Conservation (phyloP, 2,888 invertebrate genomes). For the Trichogramma evanescens region DNA sequence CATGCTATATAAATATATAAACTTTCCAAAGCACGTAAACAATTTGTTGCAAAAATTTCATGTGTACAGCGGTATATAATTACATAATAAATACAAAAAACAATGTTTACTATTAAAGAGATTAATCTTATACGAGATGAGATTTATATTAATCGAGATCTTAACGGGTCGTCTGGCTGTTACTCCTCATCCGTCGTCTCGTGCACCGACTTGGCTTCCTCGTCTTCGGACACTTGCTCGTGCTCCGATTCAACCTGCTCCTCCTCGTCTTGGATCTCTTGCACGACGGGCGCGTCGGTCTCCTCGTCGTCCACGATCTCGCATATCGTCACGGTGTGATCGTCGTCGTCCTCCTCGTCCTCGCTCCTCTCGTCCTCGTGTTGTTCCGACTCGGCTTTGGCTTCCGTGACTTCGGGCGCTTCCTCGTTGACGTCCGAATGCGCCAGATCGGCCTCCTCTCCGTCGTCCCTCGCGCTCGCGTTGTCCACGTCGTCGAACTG, state of each 20-base stretch:
- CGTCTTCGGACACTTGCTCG: constrained; percentile 7
- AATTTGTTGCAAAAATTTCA: no score
- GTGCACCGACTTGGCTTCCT: constrained; percentile 23
- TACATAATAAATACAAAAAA: no score
- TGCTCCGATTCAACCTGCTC: constrained; percentile 15
- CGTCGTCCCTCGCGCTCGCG: constrained; percentile 26
- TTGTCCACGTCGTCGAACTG: constrained; percentile 28
- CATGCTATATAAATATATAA: no score
- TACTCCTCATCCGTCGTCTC: constrained; percentile 9
- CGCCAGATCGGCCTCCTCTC: constrained; percentile 27
- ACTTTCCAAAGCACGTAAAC: no score
- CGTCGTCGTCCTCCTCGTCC: not conserved
- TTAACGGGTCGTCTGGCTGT: constrained; percentile 17
- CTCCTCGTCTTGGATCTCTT: constrained; percentile 15
- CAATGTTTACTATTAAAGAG: no score
- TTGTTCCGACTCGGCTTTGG: constrained; percentile 24
- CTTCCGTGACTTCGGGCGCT: constrained; percentile 15
- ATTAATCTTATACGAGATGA: no score
- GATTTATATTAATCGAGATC: no score
- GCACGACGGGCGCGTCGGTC: not conserved
- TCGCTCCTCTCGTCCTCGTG: not conserved
- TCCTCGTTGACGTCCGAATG: not conserved
- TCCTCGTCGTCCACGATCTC: not conserved
- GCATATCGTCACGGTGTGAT: not conserved
- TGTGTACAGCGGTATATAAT: no score